Evolutionary conservation across 2,888 invertebrate genomes (phyloP).

Genomic region (Drosophila siamana): DNA sequence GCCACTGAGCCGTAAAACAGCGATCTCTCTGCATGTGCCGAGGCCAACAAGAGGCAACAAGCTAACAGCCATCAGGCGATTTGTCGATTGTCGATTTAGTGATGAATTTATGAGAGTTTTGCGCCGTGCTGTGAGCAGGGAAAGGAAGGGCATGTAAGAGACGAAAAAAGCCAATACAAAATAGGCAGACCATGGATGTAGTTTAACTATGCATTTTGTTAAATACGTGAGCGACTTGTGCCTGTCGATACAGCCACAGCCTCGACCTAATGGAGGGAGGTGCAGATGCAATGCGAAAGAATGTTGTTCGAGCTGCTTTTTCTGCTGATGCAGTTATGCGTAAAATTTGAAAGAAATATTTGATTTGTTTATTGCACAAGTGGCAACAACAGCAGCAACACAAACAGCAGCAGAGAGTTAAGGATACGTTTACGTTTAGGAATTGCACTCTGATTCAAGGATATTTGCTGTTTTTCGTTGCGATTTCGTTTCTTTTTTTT

Average conservation of each 20-base stretch:
- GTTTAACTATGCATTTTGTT: conserved; percentile 68
- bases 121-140: background rate
- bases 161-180: conserved; percentile 48
- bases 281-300: conserved; percentile 46
- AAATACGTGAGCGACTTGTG: conserved; percentile 51
- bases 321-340: conserved; percentile 67
- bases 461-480: conserved; percentile 4
- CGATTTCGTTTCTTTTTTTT: conserved; percentile 8
- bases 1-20: conserved; percentile 67
- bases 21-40: conserved; percentile 34
- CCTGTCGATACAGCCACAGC: conserved; percentile 19
- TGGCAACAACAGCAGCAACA: conserved; percentile 44
- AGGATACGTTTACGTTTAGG: conserved; percentile 33
- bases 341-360: conserved; percentile 78
- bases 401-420: background rate
- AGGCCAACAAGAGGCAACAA: conserved; percentile 9
- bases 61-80: conserved; percentile 36
- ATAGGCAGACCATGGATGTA: conserved; percentile 47
- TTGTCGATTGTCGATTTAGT: conserved; percentile 37
- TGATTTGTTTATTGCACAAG: conserved; percentile 78
- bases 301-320: conserved; percentile 43
- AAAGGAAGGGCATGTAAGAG: too few relatives aligned
- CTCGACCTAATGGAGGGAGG: too few relatives aligned
- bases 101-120: conserved; percentile 73
- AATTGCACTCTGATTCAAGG: conserved; percentile 31